These are phyloP conservation scores for Vulpes lagopus DNA, from an alignment of 2,113 vertebrate genomes.

Conservation along the genomic window DNA sequence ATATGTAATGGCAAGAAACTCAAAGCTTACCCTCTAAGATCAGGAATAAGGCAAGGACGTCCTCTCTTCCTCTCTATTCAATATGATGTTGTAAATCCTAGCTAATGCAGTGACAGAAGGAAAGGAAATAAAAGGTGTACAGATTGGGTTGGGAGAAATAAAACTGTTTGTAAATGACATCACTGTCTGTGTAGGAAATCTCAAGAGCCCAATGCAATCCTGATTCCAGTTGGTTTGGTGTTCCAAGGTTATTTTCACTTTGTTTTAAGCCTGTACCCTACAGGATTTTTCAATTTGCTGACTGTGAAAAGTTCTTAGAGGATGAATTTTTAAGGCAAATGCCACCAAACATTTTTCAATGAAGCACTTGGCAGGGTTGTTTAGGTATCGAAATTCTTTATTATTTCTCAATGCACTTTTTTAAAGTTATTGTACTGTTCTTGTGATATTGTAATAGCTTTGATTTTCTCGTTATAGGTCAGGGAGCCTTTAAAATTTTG, in stretches of 20 bases:
- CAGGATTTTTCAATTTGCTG: not conserved
- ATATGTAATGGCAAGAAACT: not conserved
- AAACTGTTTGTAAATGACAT: not conserved
- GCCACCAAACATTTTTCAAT: not conserved
- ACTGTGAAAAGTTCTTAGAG: not conserved
- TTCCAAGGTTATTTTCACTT: not conserved
- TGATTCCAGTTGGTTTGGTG: not conserved
- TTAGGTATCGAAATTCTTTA: not conserved
- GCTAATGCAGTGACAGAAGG: not conserved
- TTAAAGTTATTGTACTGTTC: not conserved
- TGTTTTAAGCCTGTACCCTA: not conserved
- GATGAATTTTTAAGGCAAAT: not conserved
- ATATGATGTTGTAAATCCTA: not conserved
- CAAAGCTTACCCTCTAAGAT: not conserved
- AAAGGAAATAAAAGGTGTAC: not conserved
- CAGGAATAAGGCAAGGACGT: too few species aligned
- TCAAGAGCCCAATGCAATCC: not conserved
- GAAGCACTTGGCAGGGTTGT: not conserved
- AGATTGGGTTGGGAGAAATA: not conserved
- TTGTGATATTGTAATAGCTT: not conserved
- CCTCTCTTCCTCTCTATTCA: not conserved
- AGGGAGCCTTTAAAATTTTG: not conserved
- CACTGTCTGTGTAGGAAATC: not conserved
- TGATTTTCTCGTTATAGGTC: not conserved
- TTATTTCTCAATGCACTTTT: not conserved